Evolutionary conservation across 1,140 invertebrate genomes (phyloP).

Genomic region (Cheumatopsyche charites): DNA sequence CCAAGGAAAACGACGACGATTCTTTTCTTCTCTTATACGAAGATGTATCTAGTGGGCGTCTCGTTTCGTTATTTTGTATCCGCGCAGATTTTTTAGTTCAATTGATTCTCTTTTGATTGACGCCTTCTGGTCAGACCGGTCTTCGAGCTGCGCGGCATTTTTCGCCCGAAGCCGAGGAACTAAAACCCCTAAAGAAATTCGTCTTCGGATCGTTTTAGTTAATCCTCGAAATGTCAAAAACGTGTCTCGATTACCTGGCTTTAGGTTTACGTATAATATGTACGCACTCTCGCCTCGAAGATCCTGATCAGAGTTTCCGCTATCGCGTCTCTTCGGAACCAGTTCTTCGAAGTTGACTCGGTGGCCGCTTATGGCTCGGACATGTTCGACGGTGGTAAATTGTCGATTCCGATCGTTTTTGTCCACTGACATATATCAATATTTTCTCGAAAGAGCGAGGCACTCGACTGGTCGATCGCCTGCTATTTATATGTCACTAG

Average conservation of each 20-base stretch:
- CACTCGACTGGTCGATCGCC: conserved; percentile 4
- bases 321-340: conserved; percentile 15
- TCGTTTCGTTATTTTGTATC: no score
- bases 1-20: conserved; percentile 6
- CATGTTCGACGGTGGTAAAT: conserved; percentile 3
- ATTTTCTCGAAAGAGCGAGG: conserved; percentile 11
- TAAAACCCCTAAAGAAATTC: no score
- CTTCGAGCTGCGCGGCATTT: neutral
- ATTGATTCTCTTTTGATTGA: conserved; percentile 16
- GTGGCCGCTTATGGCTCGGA: neutral
- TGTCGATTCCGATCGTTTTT: conserved; percentile 23
- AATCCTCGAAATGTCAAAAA: conserved; percentile 12
- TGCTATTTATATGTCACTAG: conserved; percentile 18
- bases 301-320: conserved; percentile 26
- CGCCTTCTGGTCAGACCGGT: neutral
- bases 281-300: neutral
- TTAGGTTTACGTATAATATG: no score
- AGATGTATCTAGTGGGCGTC: no score
- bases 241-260: conserved; percentile 14
- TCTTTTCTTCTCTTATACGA: conserved; percentile 13
- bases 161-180: no score
- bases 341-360: conserved; percentile 17
- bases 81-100: neutral
- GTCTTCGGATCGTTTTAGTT: neutral
- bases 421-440: conserved; percentile 28